A percentile compares a stretch with the other conserved stretches of the same genome.
phyloP scores from a whole-genome alignment of 92 coral and sea anemone species.

The Paragorgia papillata region DNA sequence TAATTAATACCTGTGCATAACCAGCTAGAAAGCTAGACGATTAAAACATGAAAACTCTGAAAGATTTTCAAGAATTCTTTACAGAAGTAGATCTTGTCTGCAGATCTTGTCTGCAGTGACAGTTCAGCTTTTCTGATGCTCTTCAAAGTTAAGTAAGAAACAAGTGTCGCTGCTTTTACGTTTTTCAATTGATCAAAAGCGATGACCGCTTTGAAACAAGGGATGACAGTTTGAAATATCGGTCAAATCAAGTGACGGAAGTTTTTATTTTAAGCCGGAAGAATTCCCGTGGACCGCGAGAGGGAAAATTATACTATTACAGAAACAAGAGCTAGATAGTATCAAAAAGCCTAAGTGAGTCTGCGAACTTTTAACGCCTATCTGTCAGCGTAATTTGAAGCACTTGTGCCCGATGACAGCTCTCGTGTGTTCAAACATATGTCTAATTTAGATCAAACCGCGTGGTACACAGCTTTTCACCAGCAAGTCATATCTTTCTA shows the following conservation, averaged over 20 bases:
- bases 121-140: no score
- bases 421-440: conserved; percentile 14
- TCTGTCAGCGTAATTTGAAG: conserved; percentile 32
- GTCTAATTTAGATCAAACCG: background rate
- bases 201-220: conserved; percentile 6
- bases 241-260: background rate
- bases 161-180: background rate
- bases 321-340: conserved; percentile 10
- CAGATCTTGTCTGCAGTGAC: no score
- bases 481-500: background rate
- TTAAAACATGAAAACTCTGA: no score
- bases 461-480: background rate
- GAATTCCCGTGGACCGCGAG: background rate
- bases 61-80: no score
- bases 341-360: conserved; percentile 30
- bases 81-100: no score
- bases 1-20: no score
- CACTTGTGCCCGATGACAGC: conserved; percentile 35
- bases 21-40: no score
- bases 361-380: conserved; percentile 26
- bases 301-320: background rate
- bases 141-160: no score
- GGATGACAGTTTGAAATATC: conserved; percentile 27
- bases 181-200: background rate
- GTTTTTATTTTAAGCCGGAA: conserved; percentile 5